Evolutionary conservation across 2,888 invertebrate species (phyloP), one percentile per base, ranked within the genome.

Genomic region (Macaria liturata): DNA sequence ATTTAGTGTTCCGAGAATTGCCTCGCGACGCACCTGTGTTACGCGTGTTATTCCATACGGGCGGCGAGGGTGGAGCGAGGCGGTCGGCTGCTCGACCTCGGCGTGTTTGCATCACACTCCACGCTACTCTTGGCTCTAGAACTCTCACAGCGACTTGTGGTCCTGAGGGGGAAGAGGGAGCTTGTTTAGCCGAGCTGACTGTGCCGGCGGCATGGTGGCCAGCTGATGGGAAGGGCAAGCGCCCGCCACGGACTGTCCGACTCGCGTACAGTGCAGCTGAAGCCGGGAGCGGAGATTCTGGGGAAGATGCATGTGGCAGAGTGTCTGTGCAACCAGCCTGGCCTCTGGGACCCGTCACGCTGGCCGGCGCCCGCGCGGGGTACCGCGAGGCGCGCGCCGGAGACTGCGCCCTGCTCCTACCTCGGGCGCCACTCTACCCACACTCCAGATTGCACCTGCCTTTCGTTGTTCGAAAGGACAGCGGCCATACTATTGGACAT

Each of bases 141-240:
- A 90, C 93, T 52, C 89, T 98, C 63, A 96, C 97, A 53, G 96
- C 98, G 0, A 96, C 97, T n/a, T 98, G 98, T 86, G 97, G 97
- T 74, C 98, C 98, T 1, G 97, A 97, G 80, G 97, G 97, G 8
- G 96, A 97, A 77, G 97, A 98, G 79, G 97, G 98, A 0, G 98
- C 98, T 0, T 98, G 98, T 80, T 93, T 98, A 54, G 97, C 97
- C 0, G 96, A 97, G 80, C 92, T 97, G 57, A 96, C 97, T 1
- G 94, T 98, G 42, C 98, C 98, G 0, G 95, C 97, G 7, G 94
- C 95, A 54, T 98, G 98, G 98, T 98, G 98, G 98, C 94, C 96
- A 0, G 94, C 93, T 42, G 93, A 94, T 67, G 93, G 94, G 7
- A 91, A 89, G 61, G 92, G 89, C 49, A 93, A 92, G 66, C 93